phyloP scores from a whole-genome alignment of 2,888 invertebrate species.

The Euproctis similis region DNA sequence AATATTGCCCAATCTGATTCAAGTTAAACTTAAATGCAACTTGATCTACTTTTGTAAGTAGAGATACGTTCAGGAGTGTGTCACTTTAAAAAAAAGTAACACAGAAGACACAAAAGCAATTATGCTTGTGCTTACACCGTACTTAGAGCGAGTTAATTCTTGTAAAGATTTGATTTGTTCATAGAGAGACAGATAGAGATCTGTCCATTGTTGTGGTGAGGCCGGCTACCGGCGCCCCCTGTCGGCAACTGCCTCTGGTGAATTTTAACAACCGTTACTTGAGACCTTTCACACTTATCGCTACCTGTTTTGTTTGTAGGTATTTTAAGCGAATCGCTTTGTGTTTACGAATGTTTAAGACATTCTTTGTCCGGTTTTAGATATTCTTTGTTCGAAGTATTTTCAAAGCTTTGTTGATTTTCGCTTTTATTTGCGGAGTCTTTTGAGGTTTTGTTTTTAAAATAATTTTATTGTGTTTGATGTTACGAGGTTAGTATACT shows the following conservation, averaged over 20 bases:
- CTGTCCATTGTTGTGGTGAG: constrained; percentile 13
- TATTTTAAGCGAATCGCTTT: constrained; percentile 3
- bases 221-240: constrained; percentile 2
- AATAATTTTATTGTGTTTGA: too few relatives aligned
- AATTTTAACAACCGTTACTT: constrained; percentile 12
- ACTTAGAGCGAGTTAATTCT: neutral
- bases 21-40: too few relatives aligned
- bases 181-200: constrained; percentile 11
- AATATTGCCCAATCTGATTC: too few relatives aligned
- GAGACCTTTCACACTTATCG: constrained; percentile 18
- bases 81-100: too few relatives aligned
- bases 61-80: too few relatives aligned
- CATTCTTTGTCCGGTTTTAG: constrained; percentile 1
- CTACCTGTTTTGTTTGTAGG: constrained; percentile 1
- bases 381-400: neutral
- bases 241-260: neutral
- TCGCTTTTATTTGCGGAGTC: neutral
- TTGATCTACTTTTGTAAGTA: too few relatives aligned
- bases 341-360: constrained; percentile 2
- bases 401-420: neutral
- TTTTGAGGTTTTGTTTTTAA: neutral
- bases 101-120: neutral
- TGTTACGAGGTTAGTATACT: too few relatives aligned
- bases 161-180: constrained; percentile 1
- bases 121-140: neutral